These are phyloP conservation scores for Caenorhabditis parvicauda DNA, from an alignment of 2,888 invertebrate genomes.

Conservation along the genomic window DNA sequence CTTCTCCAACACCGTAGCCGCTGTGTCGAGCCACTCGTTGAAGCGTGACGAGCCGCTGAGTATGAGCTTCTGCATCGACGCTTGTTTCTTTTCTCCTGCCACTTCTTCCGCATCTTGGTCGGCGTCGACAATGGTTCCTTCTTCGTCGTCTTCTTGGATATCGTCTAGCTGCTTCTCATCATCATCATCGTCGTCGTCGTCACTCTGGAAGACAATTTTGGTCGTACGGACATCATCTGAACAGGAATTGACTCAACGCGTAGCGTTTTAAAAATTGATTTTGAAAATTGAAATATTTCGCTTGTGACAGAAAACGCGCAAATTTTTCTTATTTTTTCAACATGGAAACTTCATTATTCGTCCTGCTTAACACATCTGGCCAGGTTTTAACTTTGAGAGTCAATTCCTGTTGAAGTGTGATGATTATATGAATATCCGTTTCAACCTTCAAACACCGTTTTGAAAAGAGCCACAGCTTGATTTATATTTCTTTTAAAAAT, in stretches of 20 bases:
- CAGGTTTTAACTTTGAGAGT: not conserved
- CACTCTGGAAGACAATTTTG: constrained; percentile 1
- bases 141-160: constrained; percentile 15
- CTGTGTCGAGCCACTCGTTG: constrained; percentile 50
- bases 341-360: too few relatives aligned
- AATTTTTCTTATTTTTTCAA: too few relatives aligned
- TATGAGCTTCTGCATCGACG: constrained; percentile 18
- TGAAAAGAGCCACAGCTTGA: too few relatives aligned
- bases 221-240: not conserved
- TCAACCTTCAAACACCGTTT: too few relatives aligned
- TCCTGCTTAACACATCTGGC: too few relatives aligned
- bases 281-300: too few relatives aligned
- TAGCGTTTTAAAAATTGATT: too few relatives aligned
- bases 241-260: not conserved
- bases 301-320: too few relatives aligned
- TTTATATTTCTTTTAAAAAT: too few relatives aligned
- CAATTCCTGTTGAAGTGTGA: too few relatives aligned
- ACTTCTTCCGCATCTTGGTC: constrained; percentile 16
- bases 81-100: constrained; percentile 19
- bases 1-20: constrained; percentile 43
- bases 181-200: constrained; percentile 12
- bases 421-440: too few relatives aligned
- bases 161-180: constrained; percentile 20
- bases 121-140: too few relatives aligned
- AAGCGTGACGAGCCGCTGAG: constrained; percentile 46